Evolutionary conservation across 2,113 vertebrate genomes (phyloP).

Genomic region (Elgaria multicarinata): DNA sequence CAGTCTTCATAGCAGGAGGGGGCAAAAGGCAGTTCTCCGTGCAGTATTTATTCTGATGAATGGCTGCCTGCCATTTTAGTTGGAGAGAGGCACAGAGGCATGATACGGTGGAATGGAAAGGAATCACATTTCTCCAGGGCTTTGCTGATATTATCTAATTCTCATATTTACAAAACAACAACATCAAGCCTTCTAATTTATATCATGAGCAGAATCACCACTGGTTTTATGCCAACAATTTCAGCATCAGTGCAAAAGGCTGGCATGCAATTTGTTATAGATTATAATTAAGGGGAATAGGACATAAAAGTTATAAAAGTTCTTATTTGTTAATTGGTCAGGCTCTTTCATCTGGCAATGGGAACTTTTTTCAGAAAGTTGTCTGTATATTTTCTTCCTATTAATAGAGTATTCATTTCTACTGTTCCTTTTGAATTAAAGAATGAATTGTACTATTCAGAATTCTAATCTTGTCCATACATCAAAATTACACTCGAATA

Average conservation of each 20-base stretch:
- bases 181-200: conserved; percentile 36
- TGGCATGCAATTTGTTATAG: conserved; percentile 23
- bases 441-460: conserved; percentile 66
- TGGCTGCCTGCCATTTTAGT: not conserved
- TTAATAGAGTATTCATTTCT: conserved; percentile 65
- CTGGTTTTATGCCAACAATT: conserved; percentile 9
- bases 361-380: conserved; percentile 61
- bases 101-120: not conserved
- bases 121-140: not conserved
- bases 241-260: conserved; percentile 46
- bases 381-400: conserved; percentile 58
- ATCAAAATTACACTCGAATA: conserved; percentile 67
- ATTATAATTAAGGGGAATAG: conserved; percentile 62
- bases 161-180: not conserved
- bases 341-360: conserved; percentile 69
- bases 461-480: conserved; percentile 68
- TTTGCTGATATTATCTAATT: not conserved
- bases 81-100: rapidly evolving
- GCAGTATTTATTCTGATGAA: not conserved
- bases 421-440: conserved; percentile 64
- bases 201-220: not conserved
- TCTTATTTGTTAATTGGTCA: conserved; percentile 64
- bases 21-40: not conserved
- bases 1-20: not conserved
- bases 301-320: conserved; percentile 59